Evolutionary conservation across 1,140 invertebrate genomes (phyloP), one percentile per base, ranked within the genome.

Genomic region (Manduca sexta): DNA sequence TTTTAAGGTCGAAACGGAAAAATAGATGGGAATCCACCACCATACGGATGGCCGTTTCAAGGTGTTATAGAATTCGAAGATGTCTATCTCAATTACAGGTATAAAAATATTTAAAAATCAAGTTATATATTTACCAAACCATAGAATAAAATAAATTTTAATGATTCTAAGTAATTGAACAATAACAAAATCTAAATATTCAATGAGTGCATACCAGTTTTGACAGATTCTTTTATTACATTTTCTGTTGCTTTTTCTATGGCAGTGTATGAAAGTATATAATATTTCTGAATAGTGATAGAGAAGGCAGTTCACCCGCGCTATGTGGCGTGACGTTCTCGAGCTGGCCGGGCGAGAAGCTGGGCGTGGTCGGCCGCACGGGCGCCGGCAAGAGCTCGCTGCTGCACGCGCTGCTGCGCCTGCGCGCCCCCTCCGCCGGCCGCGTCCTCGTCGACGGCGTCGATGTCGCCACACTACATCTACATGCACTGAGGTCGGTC

Each of bases 321-420:
- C 73, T 98, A 13, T 87, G 89, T 40, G 88, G 89, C 51, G 87
- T 97, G 2, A 87, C 87, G 13, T 96, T 97, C 74, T 77, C 90
- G 44, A 94, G 92, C 0, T 84, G 90, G 52, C 91, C 94, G 1
- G 91, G 90, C 21, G 95, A 97, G 77, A 93, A 95, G 71, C 90
- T 97, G 56, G 95, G 93, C 11, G 92, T 99, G 45, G 93, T 97
- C 59, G 96, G 96, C 12, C 88, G 96, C 65, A 98, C 96, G 1
- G 96, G 96, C 21, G 93, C 95, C 16, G 97, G 97, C 35, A 98
- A 98, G 87, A 95, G 93, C 65, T 96, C 93, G 3, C 85, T 98
- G 6, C 90, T 98, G 63, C 74, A 90, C 30, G 92, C 93, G 0
- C 73, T 98, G 1, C 93, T 98, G 73, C 86, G 96, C 52, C 79